Percentiles rank a stretch among this genome's conserved stretches.
Evolutionary conservation across 2,113 vertebrate genomes (phyloP).

Genomic region (Osmerus mordax): DNA sequence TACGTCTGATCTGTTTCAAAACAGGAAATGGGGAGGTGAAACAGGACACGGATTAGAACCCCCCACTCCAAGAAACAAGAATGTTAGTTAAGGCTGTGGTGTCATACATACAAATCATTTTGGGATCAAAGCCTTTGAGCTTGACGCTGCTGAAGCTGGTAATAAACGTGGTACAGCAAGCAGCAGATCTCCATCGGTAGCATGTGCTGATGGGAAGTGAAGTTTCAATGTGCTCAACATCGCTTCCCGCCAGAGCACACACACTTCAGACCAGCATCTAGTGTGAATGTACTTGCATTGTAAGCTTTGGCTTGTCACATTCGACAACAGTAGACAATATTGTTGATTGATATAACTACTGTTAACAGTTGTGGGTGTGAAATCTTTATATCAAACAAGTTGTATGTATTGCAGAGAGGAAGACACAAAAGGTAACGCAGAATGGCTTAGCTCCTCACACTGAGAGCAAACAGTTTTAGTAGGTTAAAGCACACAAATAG

Average conservation of each 20-base stretch:
- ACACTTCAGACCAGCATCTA: neutral
- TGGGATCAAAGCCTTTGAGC: slow-evolving; percentile 23
- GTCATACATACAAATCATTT: slow-evolving; percentile 43
- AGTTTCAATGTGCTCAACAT: slow-evolving; percentile 26
- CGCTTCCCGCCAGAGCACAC: slow-evolving; percentile 14
- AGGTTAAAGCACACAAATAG: slow-evolving; percentile 25
- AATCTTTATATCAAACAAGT: no score
- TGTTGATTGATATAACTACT: no score
- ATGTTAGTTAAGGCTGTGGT: slow-evolving; percentile 24
- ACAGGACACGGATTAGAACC: slow-evolving; percentile 29
- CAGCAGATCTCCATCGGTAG: neutral
- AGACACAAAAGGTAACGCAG: slow-evolving; percentile 1
- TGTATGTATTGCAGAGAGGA: neutral
- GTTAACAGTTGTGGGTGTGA: no score
- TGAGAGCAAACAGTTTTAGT: neutral
- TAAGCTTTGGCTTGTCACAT: neutral
- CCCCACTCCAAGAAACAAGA: slow-evolving; percentile 14
- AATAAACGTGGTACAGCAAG: neutral
- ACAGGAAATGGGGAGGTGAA: slow-evolving; percentile 65
- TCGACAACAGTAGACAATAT: neutral
- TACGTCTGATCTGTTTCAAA: slow-evolving; percentile 92
- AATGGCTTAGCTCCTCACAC: neutral
- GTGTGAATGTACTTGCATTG: neutral
- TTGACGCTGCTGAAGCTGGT: slow-evolving; percentile 7
- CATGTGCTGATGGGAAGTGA: slow-evolving; percentile 24